These are phyloP conservation scores for Sialis lutaria DNA, from an alignment of 2,888 invertebrate species.

Conservation along the genomic window DNA sequence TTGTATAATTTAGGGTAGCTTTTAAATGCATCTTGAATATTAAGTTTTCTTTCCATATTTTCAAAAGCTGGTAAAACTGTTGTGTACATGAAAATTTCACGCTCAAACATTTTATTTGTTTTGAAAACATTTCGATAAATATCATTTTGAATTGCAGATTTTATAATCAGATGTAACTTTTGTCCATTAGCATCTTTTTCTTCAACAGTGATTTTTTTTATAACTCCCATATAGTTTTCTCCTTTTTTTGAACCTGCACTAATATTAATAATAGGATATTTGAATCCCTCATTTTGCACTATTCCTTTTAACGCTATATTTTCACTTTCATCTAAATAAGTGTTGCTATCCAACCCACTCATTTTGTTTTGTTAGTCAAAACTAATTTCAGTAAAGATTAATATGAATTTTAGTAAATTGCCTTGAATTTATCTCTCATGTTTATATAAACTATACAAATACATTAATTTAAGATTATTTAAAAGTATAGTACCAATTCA, in stretches of 20 bases:
- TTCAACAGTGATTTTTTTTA: background rate
- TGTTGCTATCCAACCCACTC: too few relatives aligned
- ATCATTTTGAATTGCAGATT: background rate
- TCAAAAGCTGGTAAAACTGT: constrained; percentile 1
- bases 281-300: too few relatives aligned
- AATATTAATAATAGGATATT: background rate
- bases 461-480: too few relatives aligned
- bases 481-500: too few relatives aligned
- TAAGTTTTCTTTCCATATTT: background rate
- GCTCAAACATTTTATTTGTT: background rate
- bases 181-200: background rate
- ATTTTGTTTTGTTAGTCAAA: too few relatives aligned
- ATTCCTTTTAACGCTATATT: too few relatives aligned
- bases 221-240: constrained; percentile 1
- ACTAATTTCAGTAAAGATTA: too few relatives aligned
- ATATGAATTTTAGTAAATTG: too few relatives aligned
- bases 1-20: background rate
- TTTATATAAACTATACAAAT: too few relatives aligned
- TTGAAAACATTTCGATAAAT: background rate
- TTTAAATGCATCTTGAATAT: background rate
- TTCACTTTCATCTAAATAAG: too few relatives aligned
- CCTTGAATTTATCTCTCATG: too few relatives aligned
- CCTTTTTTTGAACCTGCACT: background rate
- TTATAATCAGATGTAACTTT: background rate
- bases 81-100: constrained; percentile 4